Percentiles rank a stretch among this genome's conserved stretches.
Evolutionary conservation across 1,140 invertebrate species (phyloP).

Genomic region (Mactra quadrangularis): DNA sequence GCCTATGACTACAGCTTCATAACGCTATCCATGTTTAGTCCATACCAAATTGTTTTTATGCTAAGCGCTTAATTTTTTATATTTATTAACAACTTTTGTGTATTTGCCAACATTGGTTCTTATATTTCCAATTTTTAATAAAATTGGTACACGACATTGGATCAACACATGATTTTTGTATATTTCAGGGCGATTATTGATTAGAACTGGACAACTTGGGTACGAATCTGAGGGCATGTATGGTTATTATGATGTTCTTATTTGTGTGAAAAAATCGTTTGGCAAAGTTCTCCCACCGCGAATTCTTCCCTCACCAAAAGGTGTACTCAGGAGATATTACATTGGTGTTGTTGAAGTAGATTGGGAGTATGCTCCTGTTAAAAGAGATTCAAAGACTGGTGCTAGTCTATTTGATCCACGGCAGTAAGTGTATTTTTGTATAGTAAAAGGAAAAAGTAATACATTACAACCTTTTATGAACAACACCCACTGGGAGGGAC

Average conservation of each 20-base stretch:
- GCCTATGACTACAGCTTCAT: too few species aligned
- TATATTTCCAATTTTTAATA: too few species aligned
- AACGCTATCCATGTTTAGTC: too few species aligned
- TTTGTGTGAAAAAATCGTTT: not conserved
- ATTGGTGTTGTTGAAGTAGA: constrained; percentile 71
- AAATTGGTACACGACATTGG: too few species aligned
- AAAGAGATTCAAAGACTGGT: not conserved
- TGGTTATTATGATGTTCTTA: constrained; percentile 30
- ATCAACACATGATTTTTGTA: too few species aligned
- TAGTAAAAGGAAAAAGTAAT: not conserved
- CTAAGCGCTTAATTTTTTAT: too few species aligned
- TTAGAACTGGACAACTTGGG: constrained; percentile 26
- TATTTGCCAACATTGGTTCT: too few species aligned
- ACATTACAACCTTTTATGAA: too few species aligned
- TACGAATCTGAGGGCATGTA: constrained; percentile 32
- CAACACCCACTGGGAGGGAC: too few species aligned
- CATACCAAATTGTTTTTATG: too few species aligned
- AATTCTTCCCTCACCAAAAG: not conserved
- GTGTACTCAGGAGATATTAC: constrained; percentile 61
- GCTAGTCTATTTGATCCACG: constrained; percentile 19
- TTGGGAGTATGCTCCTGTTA: constrained; percentile 74
- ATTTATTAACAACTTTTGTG: too few species aligned
- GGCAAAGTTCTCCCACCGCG: not conserved
- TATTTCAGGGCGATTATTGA: not conserved
- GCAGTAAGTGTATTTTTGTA: constrained; percentile 50